Conservation (phyloP, 2,113 vertebrate species). For the Hoplias malabaricus region DNA sequence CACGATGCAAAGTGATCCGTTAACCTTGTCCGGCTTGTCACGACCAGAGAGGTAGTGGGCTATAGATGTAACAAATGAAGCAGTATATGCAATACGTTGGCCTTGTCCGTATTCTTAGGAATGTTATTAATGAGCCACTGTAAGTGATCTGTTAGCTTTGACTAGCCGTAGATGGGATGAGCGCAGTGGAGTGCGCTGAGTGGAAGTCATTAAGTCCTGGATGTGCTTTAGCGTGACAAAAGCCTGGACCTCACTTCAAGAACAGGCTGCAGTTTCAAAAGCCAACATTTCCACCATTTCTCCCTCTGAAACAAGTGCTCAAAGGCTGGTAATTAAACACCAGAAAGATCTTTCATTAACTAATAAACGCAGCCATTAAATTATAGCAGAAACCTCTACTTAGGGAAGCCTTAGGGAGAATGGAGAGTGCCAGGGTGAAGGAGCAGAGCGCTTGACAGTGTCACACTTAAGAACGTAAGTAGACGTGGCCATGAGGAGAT, state of each 20-base stretch:
- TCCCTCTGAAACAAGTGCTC: slow-evolving; percentile 17
- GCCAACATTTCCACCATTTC: neutral
- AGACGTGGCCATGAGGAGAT: slow-evolving; percentile 36
- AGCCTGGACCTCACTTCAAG: neutral
- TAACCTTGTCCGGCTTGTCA: slow-evolving; percentile 61
- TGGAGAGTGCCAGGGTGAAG: slow-evolving; percentile 11
- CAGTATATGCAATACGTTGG: slow-evolving; percentile 45
- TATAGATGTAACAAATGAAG: slow-evolving; percentile 63
- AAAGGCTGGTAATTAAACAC: slow-evolving; percentile 41
- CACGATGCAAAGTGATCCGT: slow-evolving; percentile 53
- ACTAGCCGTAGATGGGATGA: neutral
- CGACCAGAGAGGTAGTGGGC: slow-evolving; percentile 44
- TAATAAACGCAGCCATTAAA: slow-evolving; percentile 32
- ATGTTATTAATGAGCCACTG: slow-evolving; percentile 50
- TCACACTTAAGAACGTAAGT: slow-evolving; percentile 35
- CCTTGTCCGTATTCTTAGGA: slow-evolving; percentile 41
- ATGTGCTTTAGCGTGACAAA: neutral
- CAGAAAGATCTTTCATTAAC: slow-evolving; percentile 35
- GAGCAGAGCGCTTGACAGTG: slow-evolving; percentile 15
- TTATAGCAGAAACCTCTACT: slow-evolving; percentile 38
- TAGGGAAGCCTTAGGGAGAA: slow-evolving; percentile 18
- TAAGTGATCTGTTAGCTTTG: slow-evolving; percentile 44
- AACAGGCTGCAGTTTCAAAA: neutral
- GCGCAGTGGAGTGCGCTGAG: slow-evolving; percentile 5
- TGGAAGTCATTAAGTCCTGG: slow-evolving; percentile 8